Percentiles rank a stretch among this genome's conserved stretches.
Evolutionary conservation across 1,140 invertebrate species (phyloP).

Genomic region (Charaxes varanes): DNA sequence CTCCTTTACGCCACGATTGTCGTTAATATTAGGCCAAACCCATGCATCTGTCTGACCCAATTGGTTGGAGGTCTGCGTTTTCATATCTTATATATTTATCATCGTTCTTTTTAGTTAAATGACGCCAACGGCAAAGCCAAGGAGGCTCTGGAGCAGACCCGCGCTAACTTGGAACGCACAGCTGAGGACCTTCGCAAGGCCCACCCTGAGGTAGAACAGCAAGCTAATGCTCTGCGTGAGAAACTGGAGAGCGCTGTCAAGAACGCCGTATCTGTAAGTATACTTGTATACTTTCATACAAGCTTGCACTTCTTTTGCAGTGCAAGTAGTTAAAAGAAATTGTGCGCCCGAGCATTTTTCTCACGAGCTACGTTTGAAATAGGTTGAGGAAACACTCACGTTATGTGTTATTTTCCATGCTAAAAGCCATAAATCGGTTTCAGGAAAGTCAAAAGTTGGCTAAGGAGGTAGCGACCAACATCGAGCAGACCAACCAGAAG

Average conservation of each 20-base stretch:
- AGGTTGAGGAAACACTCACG: too few species aligned
- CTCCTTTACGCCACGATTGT: too few species aligned
- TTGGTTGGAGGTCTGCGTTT: too few species aligned
- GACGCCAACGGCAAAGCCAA: conserved; percentile 63
- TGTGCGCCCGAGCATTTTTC: too few species aligned
- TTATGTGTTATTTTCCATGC: too few species aligned
- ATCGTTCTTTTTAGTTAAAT: conserved; percentile 39
- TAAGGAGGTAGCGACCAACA: conserved; percentile 44
- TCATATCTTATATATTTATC: too few species aligned
- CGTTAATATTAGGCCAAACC: too few species aligned
- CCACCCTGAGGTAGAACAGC: conserved; percentile 59
- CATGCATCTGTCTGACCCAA: too few species aligned
- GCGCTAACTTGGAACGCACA: conserved; percentile 36
- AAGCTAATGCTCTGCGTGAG: conserved; percentile 37
- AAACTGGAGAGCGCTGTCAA: conserved; percentile 45
- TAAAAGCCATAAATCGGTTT: background rate
- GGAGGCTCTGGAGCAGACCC: conserved; percentile 41
- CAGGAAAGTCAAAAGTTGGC: conserved; percentile 51
- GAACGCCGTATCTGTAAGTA: conserved; percentile 24
- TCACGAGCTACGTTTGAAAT: too few species aligned
- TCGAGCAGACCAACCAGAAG: conserved; percentile 52
- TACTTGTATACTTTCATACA: background rate
- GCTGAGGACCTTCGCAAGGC: conserved; percentile 43
- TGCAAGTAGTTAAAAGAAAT: too few species aligned
- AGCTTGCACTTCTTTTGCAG: too few species aligned